These are phyloP conservation scores for Streptopelia turtur DNA, from an alignment of 2,797 vertebrate genomes.

Conservation along the genomic window DNA sequence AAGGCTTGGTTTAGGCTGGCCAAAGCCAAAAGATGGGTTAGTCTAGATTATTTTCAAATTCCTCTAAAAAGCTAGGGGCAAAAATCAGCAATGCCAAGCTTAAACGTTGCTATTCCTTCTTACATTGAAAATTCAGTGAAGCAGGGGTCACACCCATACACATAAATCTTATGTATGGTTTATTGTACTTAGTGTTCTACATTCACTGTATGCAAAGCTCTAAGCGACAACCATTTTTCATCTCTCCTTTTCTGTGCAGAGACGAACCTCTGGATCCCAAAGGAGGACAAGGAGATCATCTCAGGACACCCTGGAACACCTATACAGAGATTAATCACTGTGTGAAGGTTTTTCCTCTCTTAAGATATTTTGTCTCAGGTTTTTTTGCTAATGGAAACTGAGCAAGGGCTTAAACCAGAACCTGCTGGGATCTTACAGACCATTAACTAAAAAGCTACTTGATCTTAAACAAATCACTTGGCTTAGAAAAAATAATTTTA, in stretches of 20 bases:
- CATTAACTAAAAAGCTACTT: not conserved
- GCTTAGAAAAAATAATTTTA: not conserved
- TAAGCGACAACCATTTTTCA: not conserved
- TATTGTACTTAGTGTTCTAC: not conserved
- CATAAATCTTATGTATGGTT: accelerated
- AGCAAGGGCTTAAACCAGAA: not conserved
- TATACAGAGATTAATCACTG: not conserved
- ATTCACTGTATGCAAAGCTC: not conserved
- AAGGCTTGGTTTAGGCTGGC: not conserved
- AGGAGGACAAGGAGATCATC: not conserved
- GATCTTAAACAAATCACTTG: not conserved
- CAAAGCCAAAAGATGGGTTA: not conserved
- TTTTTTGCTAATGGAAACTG: not conserved
- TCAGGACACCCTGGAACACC: not conserved
- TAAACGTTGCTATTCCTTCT: not conserved
- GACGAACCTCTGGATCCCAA: not conserved
- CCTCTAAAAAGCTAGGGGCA: not conserved
- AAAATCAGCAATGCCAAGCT: not conserved
- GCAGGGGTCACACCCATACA: not conserved
- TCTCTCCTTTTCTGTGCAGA: not conserved
- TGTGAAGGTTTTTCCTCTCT: not conserved
- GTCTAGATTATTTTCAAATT: not conserved
- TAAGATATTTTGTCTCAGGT: not conserved
- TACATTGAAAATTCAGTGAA: not conserved
- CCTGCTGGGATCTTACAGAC: not conserved